Evolutionary conservation across 1,140 invertebrate genomes (phyloP).

Genomic region (Gryllus bimaculatus): DNA sequence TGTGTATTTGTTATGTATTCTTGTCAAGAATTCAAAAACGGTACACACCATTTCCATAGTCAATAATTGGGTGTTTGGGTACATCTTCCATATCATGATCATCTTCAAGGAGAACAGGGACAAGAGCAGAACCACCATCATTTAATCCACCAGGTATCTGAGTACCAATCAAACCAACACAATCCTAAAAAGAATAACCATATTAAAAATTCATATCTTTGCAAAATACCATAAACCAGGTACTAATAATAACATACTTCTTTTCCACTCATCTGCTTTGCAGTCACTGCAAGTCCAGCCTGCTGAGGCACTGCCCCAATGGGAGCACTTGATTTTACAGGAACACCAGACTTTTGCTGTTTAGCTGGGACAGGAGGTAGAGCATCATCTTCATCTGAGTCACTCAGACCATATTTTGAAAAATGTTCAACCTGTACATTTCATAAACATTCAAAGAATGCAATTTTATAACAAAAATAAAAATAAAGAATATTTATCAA

Average conservation of each 20-base stretch:
- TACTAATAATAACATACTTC: background rate
- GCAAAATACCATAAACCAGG: background rate
- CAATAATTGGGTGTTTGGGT: background rate
- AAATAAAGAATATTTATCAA: background rate
- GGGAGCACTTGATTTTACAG: background rate
- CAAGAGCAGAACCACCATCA: background rate
- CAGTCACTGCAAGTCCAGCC: background rate
- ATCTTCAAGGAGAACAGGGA: slow-evolving; percentile 19
- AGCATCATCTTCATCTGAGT: slow-evolving; percentile 72
- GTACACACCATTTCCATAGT: background rate
- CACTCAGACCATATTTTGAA: slow-evolving; percentile 89
- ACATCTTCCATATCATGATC: slow-evolving; percentile 27
- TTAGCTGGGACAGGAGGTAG: slow-evolving; percentile 24
- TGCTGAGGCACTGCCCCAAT: background rate
- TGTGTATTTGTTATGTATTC: too few species aligned
- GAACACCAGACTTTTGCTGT: background rate
- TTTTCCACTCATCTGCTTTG: background rate
- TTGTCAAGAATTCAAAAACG: background rate
- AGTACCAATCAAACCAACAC: background rate
- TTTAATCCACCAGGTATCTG: background rate
- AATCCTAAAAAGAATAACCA: background rate
- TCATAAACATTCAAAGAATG: slow-evolving; percentile 6
- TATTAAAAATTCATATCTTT: background rate
- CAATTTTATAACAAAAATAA: background rate
- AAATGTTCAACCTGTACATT: slow-evolving; percentile 77